phyloP scores from a whole-genome alignment of 2,888 invertebrate species.

The Ennomos fuscantarius region DNA sequence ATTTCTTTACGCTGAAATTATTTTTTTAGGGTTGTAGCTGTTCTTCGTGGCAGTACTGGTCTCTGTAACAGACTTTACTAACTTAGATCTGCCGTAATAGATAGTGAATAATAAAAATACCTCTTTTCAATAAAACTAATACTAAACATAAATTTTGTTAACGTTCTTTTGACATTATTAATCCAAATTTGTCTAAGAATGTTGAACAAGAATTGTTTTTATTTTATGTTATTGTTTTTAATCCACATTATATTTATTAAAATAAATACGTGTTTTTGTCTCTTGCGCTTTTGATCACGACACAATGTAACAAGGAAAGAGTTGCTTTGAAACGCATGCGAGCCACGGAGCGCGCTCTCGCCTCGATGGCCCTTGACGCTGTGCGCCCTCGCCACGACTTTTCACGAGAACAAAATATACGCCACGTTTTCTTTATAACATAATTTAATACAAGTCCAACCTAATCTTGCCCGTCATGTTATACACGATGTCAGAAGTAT shows the following conservation, averaged over 20 bases:
- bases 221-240: constrained; percentile 7
- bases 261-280: constrained; percentile 35
- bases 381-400: constrained; percentile 65
- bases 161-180: too few relatives aligned
- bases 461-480: neutral
- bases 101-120: too few relatives aligned
- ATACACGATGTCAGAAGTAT: neutral
- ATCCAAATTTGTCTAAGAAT: too few relatives aligned
- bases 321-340: constrained; percentile 73
- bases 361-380: constrained; percentile 74
- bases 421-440: constrained; percentile 41
- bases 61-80: too few relatives aligned
- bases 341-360: constrained; percentile 62
- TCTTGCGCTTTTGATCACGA: constrained; percentile 68
- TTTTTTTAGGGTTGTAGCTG: constrained; percentile 26
- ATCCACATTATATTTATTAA: constrained; percentile 15
- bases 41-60: constrained; percentile 1
- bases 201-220: neutral
- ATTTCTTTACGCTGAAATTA: constrained; percentile 46
- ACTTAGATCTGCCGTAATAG: too few relatives aligned
- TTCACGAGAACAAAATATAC: constrained; percentile 63
- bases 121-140: too few relatives aligned
- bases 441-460: constrained; percentile 19
- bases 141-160: too few relatives aligned
- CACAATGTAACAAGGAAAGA: constrained; percentile 64